Evolutionary conservation across 2,113 vertebrate genomes (phyloP).

Genomic region (Halcyon malimbica): DNA sequence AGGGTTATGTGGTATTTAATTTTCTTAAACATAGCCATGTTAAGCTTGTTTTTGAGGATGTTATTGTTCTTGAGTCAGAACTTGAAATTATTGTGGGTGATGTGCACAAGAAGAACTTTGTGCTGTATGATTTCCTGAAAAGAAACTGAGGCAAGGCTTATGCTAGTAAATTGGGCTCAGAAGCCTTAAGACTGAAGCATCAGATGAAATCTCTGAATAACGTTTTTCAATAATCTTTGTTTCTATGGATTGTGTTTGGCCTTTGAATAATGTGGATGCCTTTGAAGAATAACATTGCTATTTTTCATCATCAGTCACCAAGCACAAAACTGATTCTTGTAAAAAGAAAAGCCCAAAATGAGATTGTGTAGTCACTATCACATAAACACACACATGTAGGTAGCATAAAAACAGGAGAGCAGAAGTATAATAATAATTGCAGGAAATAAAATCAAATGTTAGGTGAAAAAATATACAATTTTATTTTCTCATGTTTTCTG

Average conservation of each 20-base stretch:
- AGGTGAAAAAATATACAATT: not conserved
- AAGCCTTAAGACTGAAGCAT: not conserved
- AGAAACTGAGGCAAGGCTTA: not conserved
- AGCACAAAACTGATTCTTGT: not conserved
- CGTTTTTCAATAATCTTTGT: not conserved
- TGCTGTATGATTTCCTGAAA: not conserved
- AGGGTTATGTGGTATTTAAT: not conserved
- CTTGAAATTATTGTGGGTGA: not conserved
- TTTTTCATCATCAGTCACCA: not conserved
- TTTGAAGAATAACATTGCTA: not conserved
- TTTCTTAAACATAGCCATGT: not conserved
- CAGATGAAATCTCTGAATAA: not conserved
- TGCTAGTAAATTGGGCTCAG: accelerated
- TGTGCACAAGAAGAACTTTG: not conserved
- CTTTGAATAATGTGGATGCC: not conserved
- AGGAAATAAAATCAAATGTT: not conserved
- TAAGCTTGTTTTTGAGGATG: not conserved
- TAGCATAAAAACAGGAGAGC: not conserved
- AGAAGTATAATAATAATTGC: not conserved
- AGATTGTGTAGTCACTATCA: not conserved
- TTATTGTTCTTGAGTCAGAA: not conserved
- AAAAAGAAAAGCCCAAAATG: not conserved
- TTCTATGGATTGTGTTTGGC: not conserved
- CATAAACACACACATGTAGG: not conserved
- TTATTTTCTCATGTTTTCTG: not conserved